Conservation (phyloP, 1,140 invertebrate species). For the Conus ventricosus region DNA sequence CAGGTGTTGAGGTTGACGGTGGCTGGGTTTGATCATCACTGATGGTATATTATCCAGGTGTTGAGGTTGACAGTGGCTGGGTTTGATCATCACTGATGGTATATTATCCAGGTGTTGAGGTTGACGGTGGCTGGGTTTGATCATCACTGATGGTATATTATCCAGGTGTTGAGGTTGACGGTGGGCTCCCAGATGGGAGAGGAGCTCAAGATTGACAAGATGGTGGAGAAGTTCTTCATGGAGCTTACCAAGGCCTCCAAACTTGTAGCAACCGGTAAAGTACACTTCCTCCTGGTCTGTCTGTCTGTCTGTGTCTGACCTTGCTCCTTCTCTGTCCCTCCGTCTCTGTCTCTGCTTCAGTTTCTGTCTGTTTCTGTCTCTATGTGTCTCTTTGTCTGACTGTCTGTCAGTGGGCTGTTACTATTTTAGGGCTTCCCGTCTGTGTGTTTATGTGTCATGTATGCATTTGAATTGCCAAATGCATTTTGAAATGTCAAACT, state of each 20-base stretch:
- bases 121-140: no score
- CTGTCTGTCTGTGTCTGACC: not conserved
- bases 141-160: not conserved
- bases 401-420: not conserved
- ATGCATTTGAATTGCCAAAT: no score
- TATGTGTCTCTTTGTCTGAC: not conserved
- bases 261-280: slow-evolving; percentile 62
- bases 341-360: no score
- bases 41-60: slow-evolving; percentile 48
- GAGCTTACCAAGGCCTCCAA: slow-evolving; percentile 66
- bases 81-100: not conserved
- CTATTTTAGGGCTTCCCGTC: no score
- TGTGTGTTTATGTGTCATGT: no score
- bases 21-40: slow-evolving; percentile 37
- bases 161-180: slow-evolving; percentile 63
- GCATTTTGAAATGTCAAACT: no score
- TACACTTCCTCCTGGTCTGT: not conserved
- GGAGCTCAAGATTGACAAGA: slow-evolving; percentile 64
- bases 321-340: not conserved
- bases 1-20: slow-evolving; percentile 64
- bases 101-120: slow-evolving; percentile 57
- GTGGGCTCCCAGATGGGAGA: slow-evolving; percentile 59
- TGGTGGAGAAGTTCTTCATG: slow-evolving; percentile 67
- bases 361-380: no score
- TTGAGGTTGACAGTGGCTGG: slow-evolving; percentile 63